Evolutionary conservation across 1,140 invertebrate species (phyloP).

Genomic region (Popillia japonica): DNA sequence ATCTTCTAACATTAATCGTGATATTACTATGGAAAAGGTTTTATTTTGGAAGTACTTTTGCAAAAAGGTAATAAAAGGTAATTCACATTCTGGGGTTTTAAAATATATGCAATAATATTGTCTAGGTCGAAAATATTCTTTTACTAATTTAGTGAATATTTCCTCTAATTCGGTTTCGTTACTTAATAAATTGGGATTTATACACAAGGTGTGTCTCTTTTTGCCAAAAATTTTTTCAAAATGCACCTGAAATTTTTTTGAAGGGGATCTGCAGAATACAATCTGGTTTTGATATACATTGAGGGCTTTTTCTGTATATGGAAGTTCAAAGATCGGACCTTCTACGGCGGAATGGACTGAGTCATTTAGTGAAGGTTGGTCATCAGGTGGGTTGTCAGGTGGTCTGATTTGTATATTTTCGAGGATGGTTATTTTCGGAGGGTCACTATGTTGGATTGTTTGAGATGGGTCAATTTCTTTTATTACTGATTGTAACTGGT

Average conservation of each 20-base stretch:
- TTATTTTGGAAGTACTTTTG: conserved; percentile 35
- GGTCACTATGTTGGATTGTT: too few species aligned
- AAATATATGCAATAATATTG: too few species aligned
- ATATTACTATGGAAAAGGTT: neutral
- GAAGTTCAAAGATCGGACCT: neutral
- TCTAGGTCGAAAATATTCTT: neutral
- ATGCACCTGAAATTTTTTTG: too few species aligned
- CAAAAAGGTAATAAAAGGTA: neutral
- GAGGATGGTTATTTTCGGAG: neutral
- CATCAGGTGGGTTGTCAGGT: neutral
- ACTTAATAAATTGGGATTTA: neutral
- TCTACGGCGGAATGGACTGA: neutral
- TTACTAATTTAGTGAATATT: neutral
- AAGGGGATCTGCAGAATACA: too few species aligned
- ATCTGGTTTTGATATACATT: too few species aligned
- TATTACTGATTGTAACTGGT: neutral
- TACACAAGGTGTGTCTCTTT: neutral
- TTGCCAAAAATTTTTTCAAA: too few species aligned
- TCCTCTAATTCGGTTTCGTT: neutral
- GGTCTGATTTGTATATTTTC: neutral
- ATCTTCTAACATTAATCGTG: neutral
- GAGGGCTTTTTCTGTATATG: neutral
- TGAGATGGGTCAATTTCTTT: too few species aligned
- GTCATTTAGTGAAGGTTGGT: neutral
- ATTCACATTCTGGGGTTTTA: too few species aligned